Evolutionary conservation across 64 coral and sea anemone species (phyloP), one percentile per base, ranked within the genome.

Genomic region (Stichodactyla mertensii): DNA sequence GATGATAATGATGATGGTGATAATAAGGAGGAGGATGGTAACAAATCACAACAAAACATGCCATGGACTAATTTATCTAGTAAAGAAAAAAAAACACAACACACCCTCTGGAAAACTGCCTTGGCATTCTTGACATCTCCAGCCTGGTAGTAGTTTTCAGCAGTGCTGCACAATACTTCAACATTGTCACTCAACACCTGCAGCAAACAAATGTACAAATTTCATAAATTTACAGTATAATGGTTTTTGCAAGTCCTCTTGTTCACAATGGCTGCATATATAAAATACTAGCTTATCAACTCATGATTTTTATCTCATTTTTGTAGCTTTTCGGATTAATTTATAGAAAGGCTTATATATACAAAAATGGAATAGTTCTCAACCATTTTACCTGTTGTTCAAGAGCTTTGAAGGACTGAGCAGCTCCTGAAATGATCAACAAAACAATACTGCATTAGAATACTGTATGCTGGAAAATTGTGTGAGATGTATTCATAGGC

Each of bases 61-160:
- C 36, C 36, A 45, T 45, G 36, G 36, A 45, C 36, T 2, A 45
- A 45, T 45, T 45, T 45, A 45, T 45, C 36, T 45, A 45, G 36
- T 45, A 45, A 45, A 45, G 31, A 36, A 36, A 36, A 36, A 45
- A 0, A 45, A 0, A 45, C 36, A 45, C 19, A 64, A 57, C 78
- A 60, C 84, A 99, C 96, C 88, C 93, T 89, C 74, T 89, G 85
- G 16, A 95, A 95, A 19, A 92, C 58, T 70, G 88, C 91, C 86
- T 92, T 99, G 6, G 97, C 89, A 88, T 86, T 99, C 12, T 89
- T 92, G 4, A 88, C 85, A 55, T 99, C 96, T 55, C 96, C 96
- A 84, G 90, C 90, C 70, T 91, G 89, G 56, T 92, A 99, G 84
- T 88, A 94, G 64, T 89, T 90, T 77, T 99, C 93, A 58, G 89